These are phyloP conservation scores for Mythimna loreyi DNA, from an alignment of 2,888 invertebrate genomes.

Conservation along the genomic window DNA sequence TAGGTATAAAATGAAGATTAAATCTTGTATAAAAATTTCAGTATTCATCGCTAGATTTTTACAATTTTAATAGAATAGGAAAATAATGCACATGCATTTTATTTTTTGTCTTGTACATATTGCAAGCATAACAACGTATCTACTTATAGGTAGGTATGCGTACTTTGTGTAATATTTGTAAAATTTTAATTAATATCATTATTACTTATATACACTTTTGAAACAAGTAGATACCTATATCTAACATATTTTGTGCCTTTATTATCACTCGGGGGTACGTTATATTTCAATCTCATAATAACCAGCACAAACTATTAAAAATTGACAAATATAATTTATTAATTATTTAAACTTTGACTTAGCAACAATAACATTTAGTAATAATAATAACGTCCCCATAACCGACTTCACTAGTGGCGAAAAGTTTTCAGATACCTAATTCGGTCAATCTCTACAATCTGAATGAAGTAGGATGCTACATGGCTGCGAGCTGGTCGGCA, in stretches of 20 bases:
- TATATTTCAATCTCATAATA: slow-evolving; percentile 59
- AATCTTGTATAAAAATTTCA: slow-evolving; percentile 83
- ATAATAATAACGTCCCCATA: slow-evolving; percentile 58
- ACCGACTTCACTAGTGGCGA: slow-evolving; percentile 42
- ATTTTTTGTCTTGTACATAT: slow-evolving; percentile 70
- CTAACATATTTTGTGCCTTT: slow-evolving; percentile 74
- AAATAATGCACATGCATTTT: slow-evolving; percentile 79
- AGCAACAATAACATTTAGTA: slow-evolving; percentile 65
- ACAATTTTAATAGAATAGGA: slow-evolving; percentile 76
- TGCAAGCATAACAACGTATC: slow-evolving; percentile 74
- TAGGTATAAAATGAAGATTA: slow-evolving; percentile 84
- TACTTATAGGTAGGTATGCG: slow-evolving; percentile 67
- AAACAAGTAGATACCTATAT: slow-evolving; percentile 64
- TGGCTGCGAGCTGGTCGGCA: slow-evolving; percentile 33
- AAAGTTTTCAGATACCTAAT: slow-evolving; percentile 56
- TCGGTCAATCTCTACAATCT: slow-evolving; percentile 61
- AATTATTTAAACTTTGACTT: slow-evolving; percentile 59
- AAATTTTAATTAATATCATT: slow-evolving; percentile 64
- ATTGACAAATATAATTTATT: slow-evolving; percentile 66
- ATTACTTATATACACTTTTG: slow-evolving; percentile 64
- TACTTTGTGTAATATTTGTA: slow-evolving; percentile 62
- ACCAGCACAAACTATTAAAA: slow-evolving; percentile 62
- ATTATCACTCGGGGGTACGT: slow-evolving; percentile 72
- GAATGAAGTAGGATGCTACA: slow-evolving; percentile 46
- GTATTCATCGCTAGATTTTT: slow-evolving; percentile 74